These are phyloP conservation scores for Nerophis ophidion DNA, from an alignment of 2,113 vertebrate species.

Conservation along the genomic window DNA sequence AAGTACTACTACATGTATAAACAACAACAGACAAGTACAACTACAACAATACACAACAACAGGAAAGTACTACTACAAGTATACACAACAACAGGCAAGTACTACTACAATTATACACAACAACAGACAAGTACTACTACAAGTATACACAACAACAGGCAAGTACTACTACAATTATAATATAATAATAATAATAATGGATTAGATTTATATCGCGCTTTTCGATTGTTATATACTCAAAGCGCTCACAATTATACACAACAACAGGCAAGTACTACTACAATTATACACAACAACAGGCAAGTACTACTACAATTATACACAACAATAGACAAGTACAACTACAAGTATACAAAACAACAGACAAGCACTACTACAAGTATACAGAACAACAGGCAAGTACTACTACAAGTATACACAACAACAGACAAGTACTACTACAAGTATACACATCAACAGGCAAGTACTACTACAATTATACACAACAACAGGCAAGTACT, in stretches of 20 bases:
- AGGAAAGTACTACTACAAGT: neutral
- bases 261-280: neutral
- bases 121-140: neutral
- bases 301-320: too few species aligned
- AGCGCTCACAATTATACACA: too few species aligned
- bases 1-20: too few species aligned
- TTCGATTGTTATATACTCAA: too few species aligned
- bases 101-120: neutral
- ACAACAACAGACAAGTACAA: neutral
- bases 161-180: neutral
- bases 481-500: too few species aligned
- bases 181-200: too few species aligned
- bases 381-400: too few species aligned
- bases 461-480: neutral
- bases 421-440: neutral
- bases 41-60: neutral
- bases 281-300: too few species aligned
- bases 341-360: neutral
- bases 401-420: neutral
- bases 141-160: neutral
- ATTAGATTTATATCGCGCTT: too few species aligned
- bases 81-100: neutral
- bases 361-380: too few species aligned
- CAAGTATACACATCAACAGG: neutral
- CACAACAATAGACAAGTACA: neutral